Evolutionary conservation across 2,113 vertebrate genomes (phyloP).

Genomic region (Shinisaurus crocodilurus): DNA sequence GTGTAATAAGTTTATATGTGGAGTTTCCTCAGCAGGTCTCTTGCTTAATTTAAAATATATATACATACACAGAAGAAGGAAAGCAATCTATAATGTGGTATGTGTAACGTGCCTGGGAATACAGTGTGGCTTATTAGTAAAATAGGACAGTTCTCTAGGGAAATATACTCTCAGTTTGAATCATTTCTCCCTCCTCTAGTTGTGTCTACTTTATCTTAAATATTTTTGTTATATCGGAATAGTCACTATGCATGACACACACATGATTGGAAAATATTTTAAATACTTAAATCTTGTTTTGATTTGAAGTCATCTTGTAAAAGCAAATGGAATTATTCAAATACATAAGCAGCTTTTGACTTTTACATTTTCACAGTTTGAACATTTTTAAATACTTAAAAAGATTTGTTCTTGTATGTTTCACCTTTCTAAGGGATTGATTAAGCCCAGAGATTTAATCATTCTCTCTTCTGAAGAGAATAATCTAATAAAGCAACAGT

Average conservation of each 20-base stretch:
- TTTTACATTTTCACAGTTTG: constrained; percentile 30
- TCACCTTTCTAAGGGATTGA: neutral
- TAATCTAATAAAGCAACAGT: neutral
- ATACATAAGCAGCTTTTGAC: neutral
- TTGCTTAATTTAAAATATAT: neutral
- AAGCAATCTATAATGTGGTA: neutral
- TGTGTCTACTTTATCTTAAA: constrained; percentile 16
- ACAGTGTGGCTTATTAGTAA: constrained; percentile 38
- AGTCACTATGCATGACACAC: neutral
- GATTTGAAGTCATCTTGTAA: neutral
- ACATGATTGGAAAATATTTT: constrained; percentile 27
- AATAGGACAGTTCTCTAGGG: constrained; percentile 26
- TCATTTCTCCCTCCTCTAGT: neutral
- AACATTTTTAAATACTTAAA: neutral
- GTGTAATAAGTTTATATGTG: neutral
- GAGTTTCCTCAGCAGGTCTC: neutral
- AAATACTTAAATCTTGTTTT: neutral
- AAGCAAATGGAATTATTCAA: neutral
- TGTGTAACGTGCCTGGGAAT: constrained; percentile 7
- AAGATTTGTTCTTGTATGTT: neutral
- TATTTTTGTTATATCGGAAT: constrained; percentile 14
- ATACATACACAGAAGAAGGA: neutral
- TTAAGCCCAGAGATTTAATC: neutral
- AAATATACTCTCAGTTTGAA: constrained; percentile 10
- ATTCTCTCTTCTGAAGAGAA: neutral